Evolutionary conservation across 1,140 invertebrate species (phyloP).

Genomic region (Drosophila littoralis): DNA sequence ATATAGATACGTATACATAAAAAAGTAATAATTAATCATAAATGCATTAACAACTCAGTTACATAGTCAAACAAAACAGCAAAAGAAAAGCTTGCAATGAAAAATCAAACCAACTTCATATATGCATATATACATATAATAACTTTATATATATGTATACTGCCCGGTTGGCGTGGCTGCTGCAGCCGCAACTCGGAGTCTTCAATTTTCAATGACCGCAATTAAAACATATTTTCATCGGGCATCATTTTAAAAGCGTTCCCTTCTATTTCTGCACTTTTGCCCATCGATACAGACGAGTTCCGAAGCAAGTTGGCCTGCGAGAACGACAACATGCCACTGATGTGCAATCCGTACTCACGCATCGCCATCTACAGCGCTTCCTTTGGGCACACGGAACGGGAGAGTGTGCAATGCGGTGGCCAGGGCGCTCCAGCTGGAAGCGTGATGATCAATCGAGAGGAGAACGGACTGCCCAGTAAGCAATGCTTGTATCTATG

Average conservation of each 20-base stretch:
- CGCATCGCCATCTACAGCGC: constrained; percentile 95
- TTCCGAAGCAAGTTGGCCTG: constrained; percentile 95
- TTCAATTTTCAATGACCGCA: constrained; percentile 32
- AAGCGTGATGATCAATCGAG: constrained; percentile 89
- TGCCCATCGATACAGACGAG: constrained; percentile 88
- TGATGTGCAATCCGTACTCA: constrained; percentile 91
- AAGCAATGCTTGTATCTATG: constrained; percentile 24
- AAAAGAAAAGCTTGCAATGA: neutral
- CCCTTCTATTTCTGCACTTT: constrained; percentile 11
- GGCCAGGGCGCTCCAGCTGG: constrained; percentile 87
- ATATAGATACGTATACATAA: neutral
- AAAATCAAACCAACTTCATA: neutral
- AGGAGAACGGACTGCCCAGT: constrained; percentile 89
- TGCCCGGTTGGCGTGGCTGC: neutral
- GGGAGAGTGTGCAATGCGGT: constrained; percentile 92
- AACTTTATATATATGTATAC: neutral
- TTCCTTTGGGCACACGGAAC: constrained; percentile 93
- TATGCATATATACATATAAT: neutral
- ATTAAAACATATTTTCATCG: constrained; percentile 26
- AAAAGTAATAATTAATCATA: constrained; percentile 6
- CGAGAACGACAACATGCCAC: constrained; percentile 93
- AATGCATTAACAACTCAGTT: constrained; percentile 1
- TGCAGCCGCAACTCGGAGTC: neutral
- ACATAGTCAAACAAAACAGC: neutral
- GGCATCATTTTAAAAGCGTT: constrained; percentile 26